phyloP scores from a whole-genome alignment of 2,113 vertebrate genomes.

The Onychorhynchus coronatus region DNA sequence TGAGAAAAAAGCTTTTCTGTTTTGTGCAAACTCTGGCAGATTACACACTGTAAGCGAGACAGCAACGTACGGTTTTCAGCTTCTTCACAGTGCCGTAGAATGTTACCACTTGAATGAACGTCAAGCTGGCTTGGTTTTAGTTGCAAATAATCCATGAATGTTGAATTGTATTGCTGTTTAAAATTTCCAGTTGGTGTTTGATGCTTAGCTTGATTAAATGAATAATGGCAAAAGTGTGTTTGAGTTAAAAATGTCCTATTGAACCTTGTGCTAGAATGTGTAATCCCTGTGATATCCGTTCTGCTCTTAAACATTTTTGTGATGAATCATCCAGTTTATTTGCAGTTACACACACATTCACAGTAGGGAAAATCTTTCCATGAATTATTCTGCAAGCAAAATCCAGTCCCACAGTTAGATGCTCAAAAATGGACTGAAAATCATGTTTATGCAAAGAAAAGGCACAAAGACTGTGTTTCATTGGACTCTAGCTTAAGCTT shows the following conservation, averaged over 20 bases:
- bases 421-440: neutral
- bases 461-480: neutral
- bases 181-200: neutral
- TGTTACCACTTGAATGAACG: accelerated
- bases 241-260: neutral
- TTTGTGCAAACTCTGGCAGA: neutral
- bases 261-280: neutral
- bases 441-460: neutral
- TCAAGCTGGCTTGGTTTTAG: neutral
- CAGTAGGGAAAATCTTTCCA: neutral
- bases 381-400: neutral
- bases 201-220: neutral
- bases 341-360: neutral
- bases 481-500: neutral
- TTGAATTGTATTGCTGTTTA: neutral
- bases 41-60: neutral
- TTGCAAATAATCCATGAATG: neutral
- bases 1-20: neutral
- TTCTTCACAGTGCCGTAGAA: neutral
- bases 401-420: neutral
- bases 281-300: neutral
- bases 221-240: neutral
- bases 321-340: neutral
- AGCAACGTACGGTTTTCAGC: accelerated
- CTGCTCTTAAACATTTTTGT: neutral